Percentiles rank a stretch among this genome's conserved stretches.
Evolutionary conservation across 23 tunicate species (phyloP).

Genomic region (Pegea sp.): DNA sequence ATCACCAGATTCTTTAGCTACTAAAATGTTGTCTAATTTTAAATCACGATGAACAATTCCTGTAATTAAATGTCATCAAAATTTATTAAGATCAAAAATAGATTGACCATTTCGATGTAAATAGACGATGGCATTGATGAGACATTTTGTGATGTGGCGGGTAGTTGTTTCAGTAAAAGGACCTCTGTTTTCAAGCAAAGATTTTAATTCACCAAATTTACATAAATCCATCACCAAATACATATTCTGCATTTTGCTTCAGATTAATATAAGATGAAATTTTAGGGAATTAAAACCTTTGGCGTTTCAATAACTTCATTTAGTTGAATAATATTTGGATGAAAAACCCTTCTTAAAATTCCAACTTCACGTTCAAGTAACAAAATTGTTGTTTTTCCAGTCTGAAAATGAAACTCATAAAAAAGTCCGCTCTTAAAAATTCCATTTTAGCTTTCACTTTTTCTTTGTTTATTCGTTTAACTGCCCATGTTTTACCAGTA

Average conservation of each 20-base stretch:
- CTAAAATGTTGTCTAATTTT: conserved; percentile 73
- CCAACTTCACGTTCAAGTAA: conserved; percentile 65
- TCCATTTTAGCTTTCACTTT: conserved; percentile 14
- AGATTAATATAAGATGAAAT: background rate
- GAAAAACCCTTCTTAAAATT: conserved; percentile 56
- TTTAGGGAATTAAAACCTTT: conserved; percentile 11
- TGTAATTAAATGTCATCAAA: conserved; percentile 2
- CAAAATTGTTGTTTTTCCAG: conserved; percentile 63
- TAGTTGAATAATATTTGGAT: conserved; percentile 61
- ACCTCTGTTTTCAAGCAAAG: conserved; percentile 21
- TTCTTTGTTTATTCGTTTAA: conserved; percentile 75
- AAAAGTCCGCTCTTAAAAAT: background rate
- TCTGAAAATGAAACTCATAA: conserved; percentile 7
- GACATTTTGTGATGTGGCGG: conserved; percentile 26
- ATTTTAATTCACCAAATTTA: conserved; percentile 53
- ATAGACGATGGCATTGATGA: conserved; percentile 52
- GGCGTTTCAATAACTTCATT: conserved; percentile 85
- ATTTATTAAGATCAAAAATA: background rate
- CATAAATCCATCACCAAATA: conserved; percentile 83
- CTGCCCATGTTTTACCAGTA: conserved; percentile 61
- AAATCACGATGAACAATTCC: conserved; percentile 92
- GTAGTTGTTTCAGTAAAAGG: conserved; percentile 60
- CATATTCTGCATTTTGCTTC: conserved; percentile 31
- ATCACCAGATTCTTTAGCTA: conserved; percentile 23
- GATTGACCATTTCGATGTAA: conserved; percentile 60